phyloP scores from a whole-genome alignment of 2,113 vertebrate species.

The Nematolebias whitei region DNA sequence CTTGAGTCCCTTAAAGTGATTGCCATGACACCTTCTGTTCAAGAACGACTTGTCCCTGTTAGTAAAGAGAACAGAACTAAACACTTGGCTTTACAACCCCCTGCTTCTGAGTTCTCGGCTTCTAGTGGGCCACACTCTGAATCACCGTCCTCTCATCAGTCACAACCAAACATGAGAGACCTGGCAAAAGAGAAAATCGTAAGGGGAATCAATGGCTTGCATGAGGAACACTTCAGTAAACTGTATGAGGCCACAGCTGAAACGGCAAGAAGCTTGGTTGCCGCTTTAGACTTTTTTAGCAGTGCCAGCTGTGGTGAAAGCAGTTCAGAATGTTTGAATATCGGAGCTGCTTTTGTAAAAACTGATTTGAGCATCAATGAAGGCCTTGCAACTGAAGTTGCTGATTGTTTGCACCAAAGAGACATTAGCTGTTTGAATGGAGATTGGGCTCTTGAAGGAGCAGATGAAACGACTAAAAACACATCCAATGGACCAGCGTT shows the following conservation, averaged over 20 bases:
- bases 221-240: constrained; percentile 88
- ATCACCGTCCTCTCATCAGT: constrained; percentile 1
- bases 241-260: constrained; percentile 95
- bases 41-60: constrained; percentile 65
- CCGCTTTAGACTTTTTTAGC: constrained; percentile 91
- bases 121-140: constrained; percentile 11
- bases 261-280: constrained; percentile 91
- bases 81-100: constrained; percentile 9
- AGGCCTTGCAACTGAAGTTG: constrained; percentile 5
- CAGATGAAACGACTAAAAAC: constrained; percentile 64
- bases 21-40: constrained; percentile 87
- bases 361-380: constrained; percentile 4
- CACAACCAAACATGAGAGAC: constrained; percentile 32
- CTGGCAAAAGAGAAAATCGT: constrained; percentile 80
- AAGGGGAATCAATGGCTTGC: constrained; percentile 86
- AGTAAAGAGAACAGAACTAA: constrained; percentile 18
- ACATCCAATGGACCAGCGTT: constrained; percentile 62
- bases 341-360: constrained; percentile 9
- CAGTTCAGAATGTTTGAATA: constrained; percentile 12
- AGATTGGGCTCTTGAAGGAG: constrained; percentile 53
- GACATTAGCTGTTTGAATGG: constrained; percentile 84
- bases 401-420: constrained; percentile 39
- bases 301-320: constrained; percentile 68
- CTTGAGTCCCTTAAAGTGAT: constrained; percentile 93
- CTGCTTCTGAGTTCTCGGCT: constrained; percentile 16